Evolutionary conservation across 2,113 vertebrate species (phyloP), one percentile per base, ranked within the genome.

Genomic region (Lagopus leucura): DNA sequence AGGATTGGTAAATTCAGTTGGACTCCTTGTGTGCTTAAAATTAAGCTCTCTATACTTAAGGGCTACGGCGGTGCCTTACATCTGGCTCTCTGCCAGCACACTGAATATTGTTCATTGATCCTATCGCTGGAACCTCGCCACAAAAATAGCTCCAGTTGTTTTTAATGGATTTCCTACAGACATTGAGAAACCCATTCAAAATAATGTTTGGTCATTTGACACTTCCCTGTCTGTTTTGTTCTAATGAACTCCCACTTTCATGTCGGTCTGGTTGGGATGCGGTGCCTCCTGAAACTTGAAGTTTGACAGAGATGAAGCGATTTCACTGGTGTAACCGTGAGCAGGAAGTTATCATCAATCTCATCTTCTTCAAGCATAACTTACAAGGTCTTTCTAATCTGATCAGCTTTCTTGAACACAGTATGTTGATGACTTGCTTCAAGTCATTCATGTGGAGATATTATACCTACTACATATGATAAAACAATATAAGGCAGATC

Each of bases 361-460:
- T 97, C 96, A 96, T 96, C 95, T 95, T 97, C 94, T 96, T 95
- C 54, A 71, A 97, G 95, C 90, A 94, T 93, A 94, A 95, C 45
- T 97, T 96, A 95, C 93, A 93, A 97, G 93, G 95, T 90, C 96
- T 93, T 94, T 97, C 95, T 94, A 95, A 97, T 97, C 97, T 97
- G 96, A 97, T 98, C 97, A 97, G 96, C 88, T 97, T 97, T 97
- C 96, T 97, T 97, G 96, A 97, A 97, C 95, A 97, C 92, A 93
- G 96, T 92, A 32, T 73, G 82, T 69, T 97, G 97, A 97, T 97
- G 97, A 97, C 95, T 97, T 96, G 95, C 97, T 97, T 94, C 94
- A 97, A 97, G 97, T 98, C 93, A 96, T 97, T 98, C 96, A 96
- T 71, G 81, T 96, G 89, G 95, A 96, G 94, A 93, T 96, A 94